Conservation (phyloP, 2,797 vertebrate genomes). For the Nannoperca australis region DNA sequence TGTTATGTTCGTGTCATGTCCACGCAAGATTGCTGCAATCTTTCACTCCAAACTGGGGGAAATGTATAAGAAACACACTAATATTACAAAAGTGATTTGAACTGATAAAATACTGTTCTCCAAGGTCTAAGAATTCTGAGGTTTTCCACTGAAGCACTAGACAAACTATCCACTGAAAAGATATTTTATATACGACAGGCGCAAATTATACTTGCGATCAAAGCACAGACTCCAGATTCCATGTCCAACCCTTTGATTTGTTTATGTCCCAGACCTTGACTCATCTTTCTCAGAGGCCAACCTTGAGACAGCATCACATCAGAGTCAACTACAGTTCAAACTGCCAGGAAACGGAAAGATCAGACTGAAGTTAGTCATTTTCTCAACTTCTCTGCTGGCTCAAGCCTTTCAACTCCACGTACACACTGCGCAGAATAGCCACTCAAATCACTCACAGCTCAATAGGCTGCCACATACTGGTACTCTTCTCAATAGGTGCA, state of each 20-base stretch:
- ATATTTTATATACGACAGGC: conserved; percentile 20
- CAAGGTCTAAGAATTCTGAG: background rate
- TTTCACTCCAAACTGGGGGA: background rate
- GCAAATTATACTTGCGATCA: conserved; percentile 37
- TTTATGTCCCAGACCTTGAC: conserved; percentile 58
- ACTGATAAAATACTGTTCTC: conserved; percentile 18
- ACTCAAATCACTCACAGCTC: conserved; percentile 79
- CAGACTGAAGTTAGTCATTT: conserved; percentile 64
- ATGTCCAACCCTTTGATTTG: conserved; percentile 47
- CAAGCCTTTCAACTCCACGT: conserved; percentile 66
- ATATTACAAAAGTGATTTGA: conserved; percentile 14
- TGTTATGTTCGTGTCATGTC: background rate
- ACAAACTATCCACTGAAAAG: background rate
- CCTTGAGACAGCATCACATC: conserved; percentile 52
- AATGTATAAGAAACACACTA: background rate
- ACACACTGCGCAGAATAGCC: conserved; percentile 63
- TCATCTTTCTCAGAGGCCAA: conserved; percentile 49
- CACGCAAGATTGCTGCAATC: background rate
- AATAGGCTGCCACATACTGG: conserved; percentile 67
- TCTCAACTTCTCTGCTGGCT: conserved; percentile 60
- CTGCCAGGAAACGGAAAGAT: conserved; percentile 59
- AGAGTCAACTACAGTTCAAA: conserved; percentile 70
- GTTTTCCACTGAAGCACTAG: background rate
- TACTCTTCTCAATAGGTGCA: conserved; percentile 70
- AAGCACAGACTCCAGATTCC: conserved; percentile 40